Conservation (phyloP, 1,140 invertebrate genomes). For the Zaprionus tsacasi region DNA sequence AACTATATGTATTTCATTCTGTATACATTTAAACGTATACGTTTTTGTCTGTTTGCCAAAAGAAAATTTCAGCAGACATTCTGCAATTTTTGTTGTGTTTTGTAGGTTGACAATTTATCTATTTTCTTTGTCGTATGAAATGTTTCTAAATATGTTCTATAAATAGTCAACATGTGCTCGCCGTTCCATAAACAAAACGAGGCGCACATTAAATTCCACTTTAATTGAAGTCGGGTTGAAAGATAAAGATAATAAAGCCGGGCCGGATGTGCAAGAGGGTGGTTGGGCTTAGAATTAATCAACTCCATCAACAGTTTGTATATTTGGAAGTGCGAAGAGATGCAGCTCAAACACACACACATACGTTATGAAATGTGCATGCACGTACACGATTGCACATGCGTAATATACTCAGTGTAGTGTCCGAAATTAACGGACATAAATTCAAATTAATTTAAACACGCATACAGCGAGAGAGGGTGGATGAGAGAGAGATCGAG, state of each 20-base stretch:
- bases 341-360: conserved; percentile 15
- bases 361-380: not conserved
- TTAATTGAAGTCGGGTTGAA: conserved; percentile 19
- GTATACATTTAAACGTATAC: conserved; percentile 7
- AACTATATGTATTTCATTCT: conserved; percentile 6
- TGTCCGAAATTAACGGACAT: conserved; percentile 70
- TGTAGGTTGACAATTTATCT: conserved; percentile 25
- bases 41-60: conserved; percentile 61
- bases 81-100: conserved; percentile 11
- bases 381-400: not conserved
- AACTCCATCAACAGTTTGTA: conserved; percentile 22
- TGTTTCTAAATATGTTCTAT: conserved; percentile 6
- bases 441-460: conserved; percentile 69
- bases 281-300: conserved; percentile 34
- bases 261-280: conserved; percentile 36
- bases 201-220: not conserved
- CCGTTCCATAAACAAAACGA: conserved; percentile 8
- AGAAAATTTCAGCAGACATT: conserved; percentile 54
- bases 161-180: conserved; percentile 25
- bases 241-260: conserved; percentile 23
- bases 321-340: conserved; percentile 40
- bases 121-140: conserved; percentile 7
- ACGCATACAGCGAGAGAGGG: conserved; percentile 33
- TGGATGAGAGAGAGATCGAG: not conserved
- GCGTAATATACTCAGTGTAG: not conserved